Conservation (phyloP, 2,797 vertebrate genomes). For the Cossypha heuglini region DNA sequence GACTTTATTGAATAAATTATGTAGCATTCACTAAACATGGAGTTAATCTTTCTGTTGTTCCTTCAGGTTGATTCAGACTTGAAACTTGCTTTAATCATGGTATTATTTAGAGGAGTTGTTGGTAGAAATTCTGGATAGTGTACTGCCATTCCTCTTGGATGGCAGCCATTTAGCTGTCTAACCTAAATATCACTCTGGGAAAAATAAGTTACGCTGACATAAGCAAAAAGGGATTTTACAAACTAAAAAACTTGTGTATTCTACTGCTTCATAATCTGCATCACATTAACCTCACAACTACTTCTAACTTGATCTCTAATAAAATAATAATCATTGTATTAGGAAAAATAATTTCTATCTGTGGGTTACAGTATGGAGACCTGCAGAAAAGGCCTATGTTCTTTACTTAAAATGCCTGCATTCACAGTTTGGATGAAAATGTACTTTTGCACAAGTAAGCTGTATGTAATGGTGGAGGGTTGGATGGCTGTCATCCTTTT, state of each 20-base stretch:
- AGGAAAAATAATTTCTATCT: not conserved
- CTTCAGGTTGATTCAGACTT: not conserved
- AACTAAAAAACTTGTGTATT: not conserved
- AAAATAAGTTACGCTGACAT: not conserved
- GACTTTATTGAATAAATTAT: conserved; percentile 28
- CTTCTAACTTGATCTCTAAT: not conserved
- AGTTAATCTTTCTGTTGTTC: conserved; percentile 39
- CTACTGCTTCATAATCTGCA: not conserved
- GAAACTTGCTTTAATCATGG: not conserved
- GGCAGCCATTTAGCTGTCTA: not conserved
- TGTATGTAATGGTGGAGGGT: not conserved
- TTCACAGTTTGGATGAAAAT: not conserved
- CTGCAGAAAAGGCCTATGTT: not conserved
- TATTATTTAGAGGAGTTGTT: not conserved
- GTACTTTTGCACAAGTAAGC: not conserved
- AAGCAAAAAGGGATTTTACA: not conserved
- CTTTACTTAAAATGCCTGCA: not conserved
- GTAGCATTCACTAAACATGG: conserved; percentile 16
- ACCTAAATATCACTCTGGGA: not conserved
- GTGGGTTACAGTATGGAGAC: not conserved
- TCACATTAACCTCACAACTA: not conserved
- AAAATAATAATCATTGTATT: not conserved
- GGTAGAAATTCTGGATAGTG: not conserved
- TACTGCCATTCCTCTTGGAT: not conserved
- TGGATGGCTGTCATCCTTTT: not conserved